Base-by-base conservation (phyloP, 2,888 invertebrate genomes). In the Pediacus dermestoides region DNA sequence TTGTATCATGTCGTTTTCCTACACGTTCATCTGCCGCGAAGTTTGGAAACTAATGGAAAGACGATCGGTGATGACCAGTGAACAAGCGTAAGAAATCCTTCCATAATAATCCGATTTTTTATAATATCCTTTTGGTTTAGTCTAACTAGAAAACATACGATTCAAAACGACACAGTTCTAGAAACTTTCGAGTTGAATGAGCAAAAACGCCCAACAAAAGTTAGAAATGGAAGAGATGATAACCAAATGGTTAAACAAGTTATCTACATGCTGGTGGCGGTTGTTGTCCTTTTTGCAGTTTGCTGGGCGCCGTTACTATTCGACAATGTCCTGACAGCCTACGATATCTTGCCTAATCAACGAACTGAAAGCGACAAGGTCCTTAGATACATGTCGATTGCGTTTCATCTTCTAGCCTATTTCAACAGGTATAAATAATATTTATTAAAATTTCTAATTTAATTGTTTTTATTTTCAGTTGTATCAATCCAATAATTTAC, bases 401-500 rank as follows among this genome's bases (percentile, higher is more conserved):
- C 74, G 4, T 81, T 82, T 58, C 76, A 77, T 46, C 64, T 82
- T 11, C 71, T 83, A 74, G 78, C 83, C 0, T 85, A 84, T 63
- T 77, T 79, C 58, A 84, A 85, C 69, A 77, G 77, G 77, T 75
- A 58, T 50, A 16, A 16, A 7, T 30, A 4, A 18, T 18, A 18
- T 18, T 8, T 18, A 18, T 26, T 34, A 34, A 34, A n/a, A n/a
- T n/a, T 22, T 30, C 1, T 22, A 21, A 13, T 34, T 37, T 18
- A 22, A 15, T 26, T 46, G n/a, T 11, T 9, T 38, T 42, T 44
- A 30, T 39, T 63, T 64, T 15, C 57, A 82, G 82, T 57, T 83
- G 82, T 63, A 74, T 83, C 50, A 84, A 84, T 65, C 85, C 85
- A 2, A 74, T 85, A 23, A 75, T 84, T 16, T 85, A 85, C 60